Evolutionary conservation across 1,140 invertebrate genomes (phyloP).

Genomic region (Eriocheir sinensis): DNA sequence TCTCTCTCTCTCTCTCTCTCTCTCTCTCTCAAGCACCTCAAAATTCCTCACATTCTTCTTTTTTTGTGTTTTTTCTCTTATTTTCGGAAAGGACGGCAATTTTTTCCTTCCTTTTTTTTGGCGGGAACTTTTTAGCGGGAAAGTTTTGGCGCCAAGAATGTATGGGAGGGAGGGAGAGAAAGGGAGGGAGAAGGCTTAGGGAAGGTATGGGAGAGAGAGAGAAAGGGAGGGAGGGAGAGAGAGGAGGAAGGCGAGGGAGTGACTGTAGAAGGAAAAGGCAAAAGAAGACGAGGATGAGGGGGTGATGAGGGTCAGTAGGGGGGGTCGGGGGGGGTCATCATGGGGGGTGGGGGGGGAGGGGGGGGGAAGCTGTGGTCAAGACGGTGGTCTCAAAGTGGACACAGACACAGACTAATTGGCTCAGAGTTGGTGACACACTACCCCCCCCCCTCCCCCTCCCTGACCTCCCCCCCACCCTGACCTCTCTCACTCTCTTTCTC

Average conservation of each 20-base stretch:
- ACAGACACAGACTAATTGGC: slow-evolving; percentile 62
- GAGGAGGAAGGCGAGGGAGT: not conserved
- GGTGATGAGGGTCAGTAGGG: not conserved
- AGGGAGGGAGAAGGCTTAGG: not conserved
- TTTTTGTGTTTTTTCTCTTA: not conserved
- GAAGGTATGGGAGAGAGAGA: not conserved
- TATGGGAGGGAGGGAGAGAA: not conserved
- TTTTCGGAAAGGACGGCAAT: not conserved
- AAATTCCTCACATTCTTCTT: too few relatives aligned
- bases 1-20: slow-evolving; percentile 38
- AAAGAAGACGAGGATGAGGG: not conserved
- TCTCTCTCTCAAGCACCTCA: not conserved
- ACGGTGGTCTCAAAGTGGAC: slow-evolving; percentile 13
- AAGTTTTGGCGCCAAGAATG: slow-evolving; percentile 47
- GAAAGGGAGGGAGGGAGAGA: not conserved
- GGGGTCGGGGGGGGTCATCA: not conserved
- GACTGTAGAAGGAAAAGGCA: not conserved
- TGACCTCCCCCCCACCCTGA: not conserved
- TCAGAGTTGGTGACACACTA: not conserved
- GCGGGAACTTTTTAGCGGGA: slow-evolving; percentile 56
- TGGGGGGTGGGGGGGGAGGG: not conserved
- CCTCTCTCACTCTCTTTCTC: not conserved
- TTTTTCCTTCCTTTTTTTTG: not conserved
- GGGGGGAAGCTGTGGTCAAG: not conserved
- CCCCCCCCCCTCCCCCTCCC: not conserved